Evolutionary conservation across 2,888 invertebrate genomes (phyloP).

Genomic region (Julus scanicus): DNA sequence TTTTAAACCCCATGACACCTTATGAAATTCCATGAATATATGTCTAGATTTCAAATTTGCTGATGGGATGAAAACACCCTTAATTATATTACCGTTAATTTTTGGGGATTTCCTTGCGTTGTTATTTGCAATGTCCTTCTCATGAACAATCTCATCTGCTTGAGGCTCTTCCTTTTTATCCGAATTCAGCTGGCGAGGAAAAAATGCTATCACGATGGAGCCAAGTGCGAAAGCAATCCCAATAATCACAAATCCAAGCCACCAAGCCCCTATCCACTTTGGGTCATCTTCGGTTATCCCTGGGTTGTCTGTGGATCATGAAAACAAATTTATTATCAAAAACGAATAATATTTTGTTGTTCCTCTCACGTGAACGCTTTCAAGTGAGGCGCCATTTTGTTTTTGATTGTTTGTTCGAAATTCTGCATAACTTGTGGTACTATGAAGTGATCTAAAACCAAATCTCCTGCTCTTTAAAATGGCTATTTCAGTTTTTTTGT

Average conservation of each 20-base stretch:
- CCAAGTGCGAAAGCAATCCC: conserved; percentile 72
- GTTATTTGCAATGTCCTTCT: conserved; percentile 53
- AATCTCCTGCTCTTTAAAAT: too few species aligned
- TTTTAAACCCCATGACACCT: too few species aligned
- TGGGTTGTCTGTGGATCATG: conserved; percentile 48
- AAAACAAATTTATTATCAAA: too few species aligned
- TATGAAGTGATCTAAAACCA: too few species aligned
- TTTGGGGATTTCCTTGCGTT: conserved; percentile 51
- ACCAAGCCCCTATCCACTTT: conserved; percentile 82
- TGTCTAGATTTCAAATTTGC: too few species aligned
- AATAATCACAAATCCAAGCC: conserved; percentile 74
- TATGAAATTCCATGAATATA: too few species aligned
- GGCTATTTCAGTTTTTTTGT: too few species aligned
- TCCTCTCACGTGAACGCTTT: too few species aligned
- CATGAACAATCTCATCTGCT: conserved; percentile 54
- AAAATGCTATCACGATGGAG: conserved; percentile 74
- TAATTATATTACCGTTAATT: conserved; percentile 53
- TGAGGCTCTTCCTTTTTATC: conserved; percentile 57
- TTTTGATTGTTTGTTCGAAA: too few species aligned
- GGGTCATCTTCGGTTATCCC: conserved; percentile 69
- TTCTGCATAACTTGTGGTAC: too few species aligned
- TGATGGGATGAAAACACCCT: neutral
- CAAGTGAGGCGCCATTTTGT: too few species aligned
- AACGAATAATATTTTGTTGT: too few species aligned
- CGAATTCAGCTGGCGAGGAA: conserved; percentile 70